These are phyloP conservation scores for Clarias magur DNA, from an alignment of 2,113 vertebrate genomes.

Conservation along the genomic window DNA sequence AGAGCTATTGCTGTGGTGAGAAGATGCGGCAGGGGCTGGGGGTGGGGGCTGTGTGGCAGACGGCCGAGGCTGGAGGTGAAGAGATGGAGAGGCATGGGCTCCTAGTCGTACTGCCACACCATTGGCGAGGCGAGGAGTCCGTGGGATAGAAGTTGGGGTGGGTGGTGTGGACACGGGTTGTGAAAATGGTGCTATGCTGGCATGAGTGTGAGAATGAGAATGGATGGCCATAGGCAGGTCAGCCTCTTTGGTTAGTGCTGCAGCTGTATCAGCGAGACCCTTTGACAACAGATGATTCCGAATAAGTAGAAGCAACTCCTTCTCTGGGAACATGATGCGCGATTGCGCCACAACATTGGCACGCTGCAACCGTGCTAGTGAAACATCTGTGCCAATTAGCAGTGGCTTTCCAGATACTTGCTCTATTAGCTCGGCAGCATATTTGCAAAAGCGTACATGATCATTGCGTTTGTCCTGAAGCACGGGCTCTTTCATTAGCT, in stretches of 20 bases:
- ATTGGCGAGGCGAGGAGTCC: slow-evolving; percentile 89
- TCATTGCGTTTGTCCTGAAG: slow-evolving; percentile 98
- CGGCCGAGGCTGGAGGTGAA: slow-evolving; percentile 79
- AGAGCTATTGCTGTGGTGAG: slow-evolving; percentile 79
- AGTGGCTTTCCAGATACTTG: slow-evolving; percentile 93
- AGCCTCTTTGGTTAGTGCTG: slow-evolving; percentile 88
- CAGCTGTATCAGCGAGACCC: slow-evolving; percentile 88
- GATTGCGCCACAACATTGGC: slow-evolving; percentile 98
- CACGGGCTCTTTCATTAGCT: slow-evolving; percentile 97
- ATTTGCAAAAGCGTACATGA: slow-evolving; percentile 97
- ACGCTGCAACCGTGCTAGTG: slow-evolving; percentile 91
- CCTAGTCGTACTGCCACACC: slow-evolving; percentile 83
- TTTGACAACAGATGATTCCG: slow-evolving; percentile 96
- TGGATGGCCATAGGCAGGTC: slow-evolving; percentile 92
- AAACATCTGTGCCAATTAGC: slow-evolving; percentile 92
- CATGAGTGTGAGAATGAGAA: slow-evolving; percentile 73
- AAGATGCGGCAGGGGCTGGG: slow-evolving; percentile 65
- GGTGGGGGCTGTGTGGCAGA: slow-evolving; percentile 75
- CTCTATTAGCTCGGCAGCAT: slow-evolving; percentile 92
- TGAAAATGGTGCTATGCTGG: slow-evolving; percentile 72
- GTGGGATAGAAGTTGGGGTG: slow-evolving; percentile 83
- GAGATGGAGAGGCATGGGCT: slow-evolving; percentile 72
- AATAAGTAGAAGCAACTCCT: slow-evolving; percentile 92
- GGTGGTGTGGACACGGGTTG: slow-evolving; percentile 69
- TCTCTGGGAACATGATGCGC: slow-evolving; percentile 93